A percentile compares a stretch with the other conserved stretches of the same genome.
phyloP scores from a whole-genome alignment of 2,113 vertebrate genomes.

The Micronycteris hirsuta region DNA sequence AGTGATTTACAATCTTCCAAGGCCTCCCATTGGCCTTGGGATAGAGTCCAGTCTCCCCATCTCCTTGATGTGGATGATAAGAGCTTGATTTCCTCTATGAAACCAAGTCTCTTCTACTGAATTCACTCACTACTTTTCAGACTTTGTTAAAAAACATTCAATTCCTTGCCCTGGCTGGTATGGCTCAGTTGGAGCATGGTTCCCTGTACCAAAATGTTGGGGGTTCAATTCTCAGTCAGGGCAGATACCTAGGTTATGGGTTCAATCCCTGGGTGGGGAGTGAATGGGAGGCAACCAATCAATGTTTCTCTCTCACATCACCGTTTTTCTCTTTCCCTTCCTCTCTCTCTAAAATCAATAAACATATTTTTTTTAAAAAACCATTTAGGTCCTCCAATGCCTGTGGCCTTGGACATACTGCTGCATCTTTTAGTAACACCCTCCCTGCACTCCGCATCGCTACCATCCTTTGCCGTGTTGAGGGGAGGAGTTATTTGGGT shows the following conservation, averaged over 20 bases:
- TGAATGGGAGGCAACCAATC: too few species aligned
- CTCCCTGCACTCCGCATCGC: background rate
- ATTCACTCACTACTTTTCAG: background rate
- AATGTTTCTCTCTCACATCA: too few species aligned
- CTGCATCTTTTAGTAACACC: background rate
- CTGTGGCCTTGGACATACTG: background rate
- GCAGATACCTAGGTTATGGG: too few species aligned
- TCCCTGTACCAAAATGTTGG: too few species aligned
- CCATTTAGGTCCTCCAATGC: background rate
- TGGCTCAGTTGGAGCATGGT: too few species aligned
- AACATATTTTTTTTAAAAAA: background rate
- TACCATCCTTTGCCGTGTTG: background rate
- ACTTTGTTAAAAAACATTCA: background rate
- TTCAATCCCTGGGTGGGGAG: too few species aligned
- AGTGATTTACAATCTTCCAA: background rate
- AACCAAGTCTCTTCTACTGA: background rate
- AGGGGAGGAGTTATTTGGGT: background rate
- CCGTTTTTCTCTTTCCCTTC: too few species aligned
- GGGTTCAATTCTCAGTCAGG: too few species aligned
- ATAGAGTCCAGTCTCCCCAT: background rate
- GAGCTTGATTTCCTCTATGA: background rate
- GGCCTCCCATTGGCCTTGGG: background rate
- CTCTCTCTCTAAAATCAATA: too few species aligned
- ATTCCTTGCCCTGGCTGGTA: too few species aligned
- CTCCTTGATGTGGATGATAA: background rate